Evolutionary conservation across 92 coral and sea anemone species (phyloP), one percentile per base, ranked within the genome.

Genomic region (Anthopleura xanthogrammica): DNA sequence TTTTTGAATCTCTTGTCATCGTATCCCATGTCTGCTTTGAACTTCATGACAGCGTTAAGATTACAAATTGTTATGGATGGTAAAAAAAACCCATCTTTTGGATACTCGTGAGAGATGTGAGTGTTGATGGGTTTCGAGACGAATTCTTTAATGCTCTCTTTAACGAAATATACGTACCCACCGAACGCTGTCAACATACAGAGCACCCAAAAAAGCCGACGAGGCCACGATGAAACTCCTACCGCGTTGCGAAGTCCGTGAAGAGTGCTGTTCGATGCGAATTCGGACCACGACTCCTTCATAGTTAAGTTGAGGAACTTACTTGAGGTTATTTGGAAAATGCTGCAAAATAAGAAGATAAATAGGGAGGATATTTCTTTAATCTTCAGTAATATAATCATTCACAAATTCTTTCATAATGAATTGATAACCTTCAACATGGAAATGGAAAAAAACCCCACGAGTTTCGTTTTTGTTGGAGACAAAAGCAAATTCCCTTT

Each of bases 1-100:
- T 50, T 77, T 64, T 82, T 14, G 77, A 90, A 87, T 16, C 82
- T 60, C 2, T 62, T 23, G 46, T 89, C 89, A 60, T 52, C 84
- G 60, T 80, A 80, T 10, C 48, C 71, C 24, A 60, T 20, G 68
- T 60, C 24, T 60, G 24, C 29, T 60, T 60, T 60, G 68, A 23
- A 19, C 24, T 20, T 60, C 68, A 60, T 60, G 68, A 60, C 68
- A 60, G 68, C 22, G 9, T 60, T 60, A n/a, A 0, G 24, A 60
- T 60, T 60, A 60, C 68, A 60, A 60, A 60, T 60, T 52, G 93
- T 87, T 22, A 90, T 80, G 11, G 80, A 86, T 22, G 93, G 93
- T 48, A 90, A 90, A n/a, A 2, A 3, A 36, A n/a, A 0, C 7
- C 68, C 68, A 60, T n/a, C 24, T 60, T 60, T 10, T 60, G 68